phyloP scores from a whole-genome alignment of 2,797 vertebrate species.

The Enteromius unitaeniatus region DNA sequence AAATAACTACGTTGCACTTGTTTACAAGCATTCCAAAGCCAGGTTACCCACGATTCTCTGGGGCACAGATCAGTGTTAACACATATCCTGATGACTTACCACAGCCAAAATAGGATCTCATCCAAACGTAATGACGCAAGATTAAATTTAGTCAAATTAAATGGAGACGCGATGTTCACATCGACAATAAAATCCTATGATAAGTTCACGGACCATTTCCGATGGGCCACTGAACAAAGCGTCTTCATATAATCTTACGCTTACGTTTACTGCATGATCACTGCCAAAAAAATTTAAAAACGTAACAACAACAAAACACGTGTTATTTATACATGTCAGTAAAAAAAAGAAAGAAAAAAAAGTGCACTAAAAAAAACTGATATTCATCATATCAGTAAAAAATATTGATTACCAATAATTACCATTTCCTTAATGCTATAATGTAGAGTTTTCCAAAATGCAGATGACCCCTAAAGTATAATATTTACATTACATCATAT shows the following conservation, averaged over 20 bases:
- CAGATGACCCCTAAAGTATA: too few species aligned
- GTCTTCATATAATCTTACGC: background rate
- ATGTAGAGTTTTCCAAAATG: too few species aligned
- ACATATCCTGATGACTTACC: slow-evolving; percentile 49
- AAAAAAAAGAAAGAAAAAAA: too few species aligned
- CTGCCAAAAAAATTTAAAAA: background rate
- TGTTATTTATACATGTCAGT: background rate
- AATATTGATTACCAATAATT: too few species aligned
- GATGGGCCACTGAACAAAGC: background rate
- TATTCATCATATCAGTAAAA: too few species aligned
- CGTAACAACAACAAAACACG: background rate
- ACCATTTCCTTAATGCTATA: too few species aligned
- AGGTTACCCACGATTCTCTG: background rate
- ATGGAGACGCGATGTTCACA: slow-evolving; percentile 43
- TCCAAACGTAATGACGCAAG: slow-evolving; percentile 60
- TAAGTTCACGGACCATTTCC: background rate
- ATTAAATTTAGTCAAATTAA: slow-evolving; percentile 66
- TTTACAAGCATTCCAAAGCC: slow-evolving; percentile 3
- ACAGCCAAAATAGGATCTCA: slow-evolving; percentile 45
- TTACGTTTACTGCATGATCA: background rate
- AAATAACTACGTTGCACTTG: slow-evolving; percentile 13
- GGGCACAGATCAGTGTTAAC: slow-evolving; percentile 16
- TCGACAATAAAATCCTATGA: slow-evolving; percentile 24
- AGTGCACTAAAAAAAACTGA: too few species aligned
- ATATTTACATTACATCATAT: too few species aligned